Conservation (phyloP, 2,113 vertebrate genomes). For the Cnemophilus loriae region DNA sequence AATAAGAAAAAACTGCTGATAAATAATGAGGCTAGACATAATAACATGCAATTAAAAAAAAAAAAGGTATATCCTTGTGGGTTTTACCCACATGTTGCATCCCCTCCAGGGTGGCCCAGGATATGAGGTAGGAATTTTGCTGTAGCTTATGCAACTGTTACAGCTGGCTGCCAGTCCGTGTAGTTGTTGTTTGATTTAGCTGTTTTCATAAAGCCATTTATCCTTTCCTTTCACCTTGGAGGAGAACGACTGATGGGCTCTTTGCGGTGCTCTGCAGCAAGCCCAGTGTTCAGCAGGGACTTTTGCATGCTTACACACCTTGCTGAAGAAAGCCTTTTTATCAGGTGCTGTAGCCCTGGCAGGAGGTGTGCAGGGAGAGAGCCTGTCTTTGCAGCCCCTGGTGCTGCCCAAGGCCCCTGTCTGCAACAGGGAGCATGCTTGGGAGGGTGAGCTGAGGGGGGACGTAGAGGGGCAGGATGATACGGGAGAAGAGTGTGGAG, state of each 20-base stretch:
- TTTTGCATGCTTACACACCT: accelerated
- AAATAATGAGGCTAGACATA: background rate
- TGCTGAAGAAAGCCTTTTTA: background rate
- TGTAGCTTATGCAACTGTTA: background rate
- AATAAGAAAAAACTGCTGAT: background rate
- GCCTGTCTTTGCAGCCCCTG: background rate
- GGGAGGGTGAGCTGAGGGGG: background rate
- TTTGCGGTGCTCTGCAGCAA: background rate
- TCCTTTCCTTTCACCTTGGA: slow-evolving; percentile 33
- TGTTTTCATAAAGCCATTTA: background rate
- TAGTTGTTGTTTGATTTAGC: slow-evolving; percentile 13
- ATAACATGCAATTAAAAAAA: background rate
- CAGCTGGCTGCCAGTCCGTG: background rate
- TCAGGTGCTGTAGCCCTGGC: background rate
- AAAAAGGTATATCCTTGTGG: background rate
- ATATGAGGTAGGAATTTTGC: background rate
- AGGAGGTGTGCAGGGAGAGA: background rate
- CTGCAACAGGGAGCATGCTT: background rate
- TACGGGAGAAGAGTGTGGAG: background rate
- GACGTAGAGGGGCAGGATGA: background rate
- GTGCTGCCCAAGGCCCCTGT: background rate
- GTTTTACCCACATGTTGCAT: background rate
- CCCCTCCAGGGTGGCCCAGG: background rate
- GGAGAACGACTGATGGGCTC: background rate
- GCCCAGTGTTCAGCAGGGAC: background rate